These are phyloP conservation scores for Ara ararauna DNA, from an alignment of 2,797 vertebrate species.

Conservation along the genomic window DNA sequence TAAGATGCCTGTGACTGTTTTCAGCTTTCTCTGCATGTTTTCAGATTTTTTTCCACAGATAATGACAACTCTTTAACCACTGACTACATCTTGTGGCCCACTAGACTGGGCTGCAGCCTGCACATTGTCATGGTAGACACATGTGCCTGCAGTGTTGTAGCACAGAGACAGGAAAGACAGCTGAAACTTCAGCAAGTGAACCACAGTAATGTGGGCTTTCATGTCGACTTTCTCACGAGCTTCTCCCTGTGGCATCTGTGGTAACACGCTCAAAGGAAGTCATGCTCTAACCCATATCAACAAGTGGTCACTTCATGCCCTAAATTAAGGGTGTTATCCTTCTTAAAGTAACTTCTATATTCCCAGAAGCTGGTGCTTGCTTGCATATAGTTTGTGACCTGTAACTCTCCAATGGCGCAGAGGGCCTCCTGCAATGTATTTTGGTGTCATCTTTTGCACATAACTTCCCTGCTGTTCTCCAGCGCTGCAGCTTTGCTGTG, in stretches of 20 bases:
- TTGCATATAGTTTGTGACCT: background rate
- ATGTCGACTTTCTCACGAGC: background rate
- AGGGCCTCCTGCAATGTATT: background rate
- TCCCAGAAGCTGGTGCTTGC: background rate
- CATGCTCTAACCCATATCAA: background rate
- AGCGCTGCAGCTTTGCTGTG: fast-evolving
- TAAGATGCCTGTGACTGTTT: background rate
- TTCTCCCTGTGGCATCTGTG: background rate
- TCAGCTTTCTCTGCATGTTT: background rate
- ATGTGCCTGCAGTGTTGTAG: background rate
- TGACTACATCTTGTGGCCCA: background rate
- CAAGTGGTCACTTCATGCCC: background rate
- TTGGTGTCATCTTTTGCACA: background rate
- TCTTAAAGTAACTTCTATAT: background rate
- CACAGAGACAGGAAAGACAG: background rate
- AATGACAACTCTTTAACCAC: background rate
- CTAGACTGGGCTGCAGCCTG: background rate
- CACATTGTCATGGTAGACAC: fast-evolving
- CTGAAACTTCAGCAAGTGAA: background rate
- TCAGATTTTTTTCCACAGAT: constrained; percentile 13
- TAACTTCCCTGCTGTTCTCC: fast-evolving
- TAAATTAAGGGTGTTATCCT: background rate
- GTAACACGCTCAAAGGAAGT: background rate
- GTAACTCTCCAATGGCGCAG: background rate
- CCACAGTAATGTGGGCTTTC: background rate